phyloP scores from a whole-genome alignment of 2,113 vertebrate genomes.

The Procapra przewalskii region DNA sequence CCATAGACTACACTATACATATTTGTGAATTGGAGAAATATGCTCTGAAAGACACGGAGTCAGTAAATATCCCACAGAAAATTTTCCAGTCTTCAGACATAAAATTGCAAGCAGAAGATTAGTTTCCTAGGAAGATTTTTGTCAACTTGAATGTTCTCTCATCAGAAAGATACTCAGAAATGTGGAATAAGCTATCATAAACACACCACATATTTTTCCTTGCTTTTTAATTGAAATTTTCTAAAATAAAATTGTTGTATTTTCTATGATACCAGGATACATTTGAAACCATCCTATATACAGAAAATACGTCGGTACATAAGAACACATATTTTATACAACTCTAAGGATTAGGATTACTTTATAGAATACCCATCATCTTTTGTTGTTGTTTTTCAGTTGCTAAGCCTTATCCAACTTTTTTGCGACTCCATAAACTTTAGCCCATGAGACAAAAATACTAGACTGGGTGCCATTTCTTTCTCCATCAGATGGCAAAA shows the following conservation, averaged over 20 bases:
- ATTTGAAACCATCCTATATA: neutral
- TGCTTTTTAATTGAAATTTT: neutral
- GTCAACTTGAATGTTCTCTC: neutral
- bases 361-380: neutral
- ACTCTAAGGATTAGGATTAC: neutral
- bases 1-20: neutral
- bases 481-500: neutral
- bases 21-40: neutral
- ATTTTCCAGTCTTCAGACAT: neutral
- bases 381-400: neutral
- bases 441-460: neutral
- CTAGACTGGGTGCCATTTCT: neutral
- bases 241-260: neutral
- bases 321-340: neutral
- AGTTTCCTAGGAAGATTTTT: neutral
- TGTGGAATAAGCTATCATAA: neutral
- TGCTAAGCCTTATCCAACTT: neutral
- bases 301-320: neutral
- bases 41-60: neutral
- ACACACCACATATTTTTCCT: neutral
- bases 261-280: neutral
- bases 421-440: fast-evolving
- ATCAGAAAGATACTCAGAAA: neutral
- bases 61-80: neutral
- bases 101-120: neutral